Evolutionary conservation across 2,797 vertebrate genomes (phyloP).

Genomic region (Peromyscus melanophrys): DNA sequence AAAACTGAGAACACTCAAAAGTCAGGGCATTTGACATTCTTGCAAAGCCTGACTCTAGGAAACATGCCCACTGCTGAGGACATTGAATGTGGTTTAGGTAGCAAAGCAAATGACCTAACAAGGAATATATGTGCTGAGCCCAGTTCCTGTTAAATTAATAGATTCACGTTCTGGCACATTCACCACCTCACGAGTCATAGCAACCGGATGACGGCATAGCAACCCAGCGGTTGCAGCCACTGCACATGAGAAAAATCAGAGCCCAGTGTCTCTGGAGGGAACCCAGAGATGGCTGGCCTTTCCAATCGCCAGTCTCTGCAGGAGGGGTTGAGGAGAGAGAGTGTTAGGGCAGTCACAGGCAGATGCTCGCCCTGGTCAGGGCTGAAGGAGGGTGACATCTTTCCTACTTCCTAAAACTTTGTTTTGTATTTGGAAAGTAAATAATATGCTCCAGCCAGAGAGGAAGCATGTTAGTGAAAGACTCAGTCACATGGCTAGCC

Average conservation of each 20-base stretch:
- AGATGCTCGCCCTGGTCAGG: background rate
- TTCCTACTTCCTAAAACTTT: constrained; percentile 58
- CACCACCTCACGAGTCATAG: constrained; percentile 79
- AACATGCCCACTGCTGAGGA: constrained; percentile 75
- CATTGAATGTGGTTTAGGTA: constrained; percentile 80
- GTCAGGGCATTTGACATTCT: constrained; percentile 66
- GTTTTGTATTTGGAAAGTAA: constrained; percentile 74
- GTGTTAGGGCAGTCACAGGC: background rate
- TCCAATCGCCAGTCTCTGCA: constrained; percentile 3
- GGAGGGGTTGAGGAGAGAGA: background rate
- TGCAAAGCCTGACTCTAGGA: constrained; percentile 80
- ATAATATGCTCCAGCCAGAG: constrained; percentile 58
- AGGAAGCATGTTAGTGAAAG: constrained; percentile 68
- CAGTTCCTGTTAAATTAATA: constrained; percentile 82
- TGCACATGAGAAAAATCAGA: constrained; percentile 66
- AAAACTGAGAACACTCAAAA: constrained; percentile 82
- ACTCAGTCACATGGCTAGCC: constrained; percentile 42
- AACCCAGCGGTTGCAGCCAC: constrained; percentile 79
- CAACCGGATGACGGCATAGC: constrained; percentile 77
- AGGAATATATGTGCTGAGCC: constrained; percentile 78
- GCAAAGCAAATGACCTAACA: constrained; percentile 83
- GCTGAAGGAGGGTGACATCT: background rate
- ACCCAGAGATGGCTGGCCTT: constrained; percentile 48
- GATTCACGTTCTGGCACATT: constrained; percentile 80
- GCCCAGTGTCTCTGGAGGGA: constrained; percentile 61